phyloP scores from a whole-genome alignment of 2,888 invertebrate genomes.

The Eulithis testata region DNA sequence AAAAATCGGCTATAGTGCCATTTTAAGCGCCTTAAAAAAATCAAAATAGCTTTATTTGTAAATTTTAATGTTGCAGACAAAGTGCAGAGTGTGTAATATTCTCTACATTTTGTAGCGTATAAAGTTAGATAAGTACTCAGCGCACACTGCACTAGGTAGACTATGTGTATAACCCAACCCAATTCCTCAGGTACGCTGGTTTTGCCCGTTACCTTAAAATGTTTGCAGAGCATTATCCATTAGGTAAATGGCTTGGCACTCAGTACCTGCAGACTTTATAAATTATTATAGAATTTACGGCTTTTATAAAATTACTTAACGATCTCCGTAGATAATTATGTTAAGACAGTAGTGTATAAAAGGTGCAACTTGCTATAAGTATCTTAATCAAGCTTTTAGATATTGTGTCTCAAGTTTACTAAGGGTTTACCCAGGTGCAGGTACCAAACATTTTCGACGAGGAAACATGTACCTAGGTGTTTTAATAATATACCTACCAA shows the following conservation, averaged over 20 bases:
- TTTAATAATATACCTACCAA: too few relatives aligned
- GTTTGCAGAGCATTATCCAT: slow-evolving; percentile 47
- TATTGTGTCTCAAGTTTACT: neutral
- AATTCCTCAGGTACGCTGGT: neutral
- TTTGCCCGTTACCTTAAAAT: slow-evolving; percentile 18
- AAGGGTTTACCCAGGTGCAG: neutral
- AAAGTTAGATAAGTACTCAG: neutral
- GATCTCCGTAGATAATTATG: slow-evolving; percentile 44
- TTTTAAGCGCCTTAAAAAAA: too few relatives aligned
- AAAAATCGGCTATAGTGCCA: too few relatives aligned
- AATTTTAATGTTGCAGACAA: too few relatives aligned
- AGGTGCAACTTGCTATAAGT: slow-evolving; percentile 13
- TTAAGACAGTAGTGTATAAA: slow-evolving; percentile 41
- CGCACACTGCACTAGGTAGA: neutral
- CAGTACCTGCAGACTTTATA: slow-evolving; percentile 43
- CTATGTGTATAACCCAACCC: neutral
- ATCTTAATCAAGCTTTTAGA: slow-evolving; percentile 15
- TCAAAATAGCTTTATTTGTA: too few relatives aligned
- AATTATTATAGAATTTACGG: slow-evolving; percentile 52
- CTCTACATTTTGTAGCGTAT: too few relatives aligned
- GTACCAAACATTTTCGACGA: slow-evolving; percentile 1
- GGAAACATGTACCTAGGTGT: neutral
- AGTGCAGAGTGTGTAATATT: too few relatives aligned
- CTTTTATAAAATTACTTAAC: slow-evolving; percentile 55
- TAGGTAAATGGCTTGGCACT: slow-evolving; percentile 57